Evolutionary conservation across 2,888 invertebrate genomes (phyloP).

Genomic region (Coelinius sp.): DNA sequence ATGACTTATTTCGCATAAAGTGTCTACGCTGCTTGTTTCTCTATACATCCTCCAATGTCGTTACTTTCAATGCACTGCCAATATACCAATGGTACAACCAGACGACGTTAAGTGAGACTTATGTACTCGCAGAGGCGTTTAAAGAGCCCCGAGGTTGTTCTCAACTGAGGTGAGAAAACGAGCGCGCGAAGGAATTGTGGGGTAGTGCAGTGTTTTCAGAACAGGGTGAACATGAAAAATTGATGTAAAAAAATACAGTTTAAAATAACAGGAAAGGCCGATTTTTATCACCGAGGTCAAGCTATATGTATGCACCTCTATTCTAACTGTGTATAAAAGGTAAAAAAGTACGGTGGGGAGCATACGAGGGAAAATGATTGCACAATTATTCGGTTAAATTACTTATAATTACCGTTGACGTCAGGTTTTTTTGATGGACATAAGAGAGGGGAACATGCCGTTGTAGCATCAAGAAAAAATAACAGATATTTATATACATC

Average conservation of each 20-base stretch:
- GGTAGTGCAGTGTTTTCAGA: constrained; percentile 5
- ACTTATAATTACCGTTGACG: constrained; percentile 6
- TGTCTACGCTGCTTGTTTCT: too few species aligned
- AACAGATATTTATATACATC: constrained; percentile 11
- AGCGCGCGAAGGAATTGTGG: constrained; percentile 10
- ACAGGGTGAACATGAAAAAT: background rate
- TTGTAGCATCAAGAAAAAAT: constrained; percentile 9
- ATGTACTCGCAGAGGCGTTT: constrained; percentile 41
- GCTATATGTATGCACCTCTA: background rate
- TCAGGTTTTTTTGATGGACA: constrained; percentile 5
- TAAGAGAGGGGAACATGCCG: constrained; percentile 7
- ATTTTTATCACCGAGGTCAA: constrained; percentile 9
- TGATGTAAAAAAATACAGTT: background rate
- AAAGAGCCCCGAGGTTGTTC: constrained; percentile 32
- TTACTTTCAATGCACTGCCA: constrained; percentile 48
- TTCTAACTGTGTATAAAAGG: background rate
- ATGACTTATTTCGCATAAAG: too few species aligned
- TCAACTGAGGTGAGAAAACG: constrained; percentile 20
- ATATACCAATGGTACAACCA: constrained; percentile 37
- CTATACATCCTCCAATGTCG: constrained; percentile 42
- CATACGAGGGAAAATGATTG: background rate
- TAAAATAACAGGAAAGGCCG: constrained; percentile 11
- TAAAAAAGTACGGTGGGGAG: background rate
- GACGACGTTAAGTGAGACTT: constrained; percentile 49
- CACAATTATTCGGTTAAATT: constrained; percentile 18